Evolutionary conservation across 2,113 vertebrate genomes (phyloP).

Genomic region (Oreochromis tanganicae): DNA sequence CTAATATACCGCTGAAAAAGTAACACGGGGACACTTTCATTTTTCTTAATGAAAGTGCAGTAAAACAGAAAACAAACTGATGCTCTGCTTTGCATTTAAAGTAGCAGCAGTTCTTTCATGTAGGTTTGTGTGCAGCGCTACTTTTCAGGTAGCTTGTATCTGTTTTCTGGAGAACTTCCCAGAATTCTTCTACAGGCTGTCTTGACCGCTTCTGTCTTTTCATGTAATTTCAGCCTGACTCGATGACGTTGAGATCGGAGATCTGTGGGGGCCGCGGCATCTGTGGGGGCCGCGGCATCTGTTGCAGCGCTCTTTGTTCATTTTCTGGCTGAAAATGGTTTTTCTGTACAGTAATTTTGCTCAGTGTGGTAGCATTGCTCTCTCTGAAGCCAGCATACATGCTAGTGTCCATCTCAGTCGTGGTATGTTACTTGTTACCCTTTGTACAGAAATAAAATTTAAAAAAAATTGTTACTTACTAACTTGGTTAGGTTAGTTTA

Average conservation of each 20-base stretch:
- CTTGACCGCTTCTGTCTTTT: neutral
- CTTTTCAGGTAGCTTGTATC: neutral
- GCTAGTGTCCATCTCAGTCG: neutral
- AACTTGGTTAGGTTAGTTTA: neutral
- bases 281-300: neutral
- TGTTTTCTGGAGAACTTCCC: neutral
- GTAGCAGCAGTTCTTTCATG: neutral
- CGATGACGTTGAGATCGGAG: neutral
- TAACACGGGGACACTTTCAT: neutral
- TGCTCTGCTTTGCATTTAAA: neutral
- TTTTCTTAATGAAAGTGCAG: neutral
- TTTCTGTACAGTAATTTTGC: neutral
- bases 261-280: neutral
- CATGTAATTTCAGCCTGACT: neutral
- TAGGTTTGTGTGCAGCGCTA: neutral
- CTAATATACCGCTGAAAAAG: neutral
- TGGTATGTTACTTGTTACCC: neutral
- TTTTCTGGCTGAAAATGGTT: neutral
- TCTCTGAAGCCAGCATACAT: neutral
- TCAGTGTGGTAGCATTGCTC: neutral
- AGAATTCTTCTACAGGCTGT: neutral
- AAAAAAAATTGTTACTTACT: neutral
- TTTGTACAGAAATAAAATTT: neutral
- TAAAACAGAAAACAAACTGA: neutral
- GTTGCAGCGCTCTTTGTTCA: neutral